Evolutionary conservation across 1,140 invertebrate genomes (phyloP), one percentile per base, ranked within the genome.

Genomic region (Drosophila simulans): DNA sequence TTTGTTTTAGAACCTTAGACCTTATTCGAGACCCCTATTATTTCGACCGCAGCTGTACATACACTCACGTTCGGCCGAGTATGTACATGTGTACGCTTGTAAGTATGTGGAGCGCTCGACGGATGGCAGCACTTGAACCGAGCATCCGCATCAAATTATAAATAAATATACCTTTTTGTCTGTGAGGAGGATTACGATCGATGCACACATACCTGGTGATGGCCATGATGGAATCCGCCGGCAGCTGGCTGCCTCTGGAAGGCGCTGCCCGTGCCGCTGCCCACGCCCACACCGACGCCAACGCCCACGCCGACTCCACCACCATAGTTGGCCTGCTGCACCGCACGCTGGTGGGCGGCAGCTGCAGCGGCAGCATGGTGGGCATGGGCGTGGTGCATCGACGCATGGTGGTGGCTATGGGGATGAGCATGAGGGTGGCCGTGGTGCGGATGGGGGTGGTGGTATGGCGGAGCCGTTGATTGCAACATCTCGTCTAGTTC

Each of bases 401-500:
- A 35, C 0, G 68, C 66, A 59, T 72, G 68, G 13, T 71, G 68
- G 43, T 71, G 64, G 46, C 54, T 64, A 31, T 78, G 71, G 35
- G 72, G 71, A 31, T 80, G 73, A 5, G 74, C 60, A 11, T 74
- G 65, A 43, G 66, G 66, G n/a, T 71, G 68, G 27, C 65, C 68
- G 20, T 71, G 66, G n/a, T 74, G 81, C 51, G 80, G 65, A 39
- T 85, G 74, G 20, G 58, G 80, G 35, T 86, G 88, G 27, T 82
- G 81, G 37, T 86, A 90, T 51, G 91, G 72, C 59, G 91, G 83
- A 58, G 80, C 84, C 42, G 91, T 82, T 49, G 91, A 92, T 85
- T 92, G 91, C 69, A 92, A 80, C 91, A 92, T 92, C 75, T 88
- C 91, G 77, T 88, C 91, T 91, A 91, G 40, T 83, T 91, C 90